Evolutionary conservation across 2,113 vertebrate species (phyloP), one percentile per base, ranked within the genome.

Genomic region (Toxostoma redivivum): DNA sequence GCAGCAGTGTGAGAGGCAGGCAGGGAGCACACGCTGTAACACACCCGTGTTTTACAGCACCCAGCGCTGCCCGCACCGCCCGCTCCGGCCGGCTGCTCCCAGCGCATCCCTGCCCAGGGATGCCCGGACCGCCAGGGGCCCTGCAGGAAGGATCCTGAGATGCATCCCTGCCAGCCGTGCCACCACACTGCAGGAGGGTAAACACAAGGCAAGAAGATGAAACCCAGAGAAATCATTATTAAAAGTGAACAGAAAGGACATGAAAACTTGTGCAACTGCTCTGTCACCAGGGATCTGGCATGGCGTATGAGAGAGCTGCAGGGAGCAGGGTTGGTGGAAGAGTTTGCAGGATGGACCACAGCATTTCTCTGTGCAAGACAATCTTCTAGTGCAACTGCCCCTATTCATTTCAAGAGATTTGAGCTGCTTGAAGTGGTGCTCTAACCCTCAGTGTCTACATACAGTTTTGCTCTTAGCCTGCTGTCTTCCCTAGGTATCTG

Each of bases 141-240:
- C 56, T 3, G 3, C 54, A 3, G 45, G 19, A 22, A 6, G 40
- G 27, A 8, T 6, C 37, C 56, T 19, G n/a, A 23, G 21, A 16
- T 1, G 19, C 60, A 9, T 4, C 66, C 71, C 64, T 3, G 54
- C 23, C 64, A 10, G 40, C 48, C 48, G 13, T 20, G 5, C 4
- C 10, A 0, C 38, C 67, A 19, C 9, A 3, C 2, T 2, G 38
- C 1, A 0, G 25, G 19, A 65, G 15, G 15, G 4, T 11, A 48
- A 45, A 48, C 10, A 35, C 20, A 16, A 20, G 37, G 56, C 51
- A 40, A 23, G 18, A 47, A 12, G 7, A 15, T 0, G 7, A 54
- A 62, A 2, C 35, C 42, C 8, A 7, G 8, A 15, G 30, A 2
- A 58, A 56, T 23, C 31, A 4, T 7, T 4, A 10, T 23, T 20